Conservation (phyloP, 2,113 vertebrate genomes). For the Salvelinus sp. region DNA sequence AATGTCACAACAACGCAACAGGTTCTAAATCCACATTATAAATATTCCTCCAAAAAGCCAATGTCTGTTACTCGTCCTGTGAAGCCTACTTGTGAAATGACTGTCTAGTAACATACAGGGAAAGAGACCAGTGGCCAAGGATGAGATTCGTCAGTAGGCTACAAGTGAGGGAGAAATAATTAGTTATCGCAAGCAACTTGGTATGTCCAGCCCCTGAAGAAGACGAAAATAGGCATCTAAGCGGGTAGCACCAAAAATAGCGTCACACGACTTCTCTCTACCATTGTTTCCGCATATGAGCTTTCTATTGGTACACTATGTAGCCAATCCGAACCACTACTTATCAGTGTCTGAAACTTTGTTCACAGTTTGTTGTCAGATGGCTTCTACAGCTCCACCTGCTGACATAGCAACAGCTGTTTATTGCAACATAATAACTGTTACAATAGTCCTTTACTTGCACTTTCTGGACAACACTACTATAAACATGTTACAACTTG, state of each 20-base stretch:
- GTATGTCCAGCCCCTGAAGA: slow-evolving; percentile 36
- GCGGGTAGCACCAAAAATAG: slow-evolving; percentile 78
- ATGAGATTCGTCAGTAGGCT: slow-evolving; percentile 15
- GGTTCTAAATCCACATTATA: not conserved
- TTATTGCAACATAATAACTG: not conserved
- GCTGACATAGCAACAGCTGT: not conserved
- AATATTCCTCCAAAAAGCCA: not conserved
- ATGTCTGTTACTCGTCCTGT: not conserved
- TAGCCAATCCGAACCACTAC: slow-evolving; percentile 48
- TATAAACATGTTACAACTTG: too few species aligned
- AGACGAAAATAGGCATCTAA: slow-evolving; percentile 76
- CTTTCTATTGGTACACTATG: slow-evolving; percentile 42
- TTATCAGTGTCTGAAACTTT: slow-evolving; percentile 17
- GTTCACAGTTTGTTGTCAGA: slow-evolving; percentile 1
- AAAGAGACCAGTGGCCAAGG: not conserved
- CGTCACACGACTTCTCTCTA: slow-evolving; percentile 54
- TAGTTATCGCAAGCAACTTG: slow-evolving; percentile 56
- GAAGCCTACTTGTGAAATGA: not conserved
- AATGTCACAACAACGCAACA: slow-evolving; percentile 16
- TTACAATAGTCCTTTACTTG: not conserved
- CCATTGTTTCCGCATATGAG: slow-evolving; percentile 61
- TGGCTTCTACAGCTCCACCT: not conserved
- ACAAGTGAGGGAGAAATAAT: slow-evolving; percentile 40
- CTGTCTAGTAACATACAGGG: too few species aligned
- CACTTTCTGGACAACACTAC: not conserved